Percentiles rank a stretch among this genome's conserved stretches.
phyloP scores from a whole-genome alignment of 2,888 invertebrate genomes.

The Pyrrhia umbra region DNA sequence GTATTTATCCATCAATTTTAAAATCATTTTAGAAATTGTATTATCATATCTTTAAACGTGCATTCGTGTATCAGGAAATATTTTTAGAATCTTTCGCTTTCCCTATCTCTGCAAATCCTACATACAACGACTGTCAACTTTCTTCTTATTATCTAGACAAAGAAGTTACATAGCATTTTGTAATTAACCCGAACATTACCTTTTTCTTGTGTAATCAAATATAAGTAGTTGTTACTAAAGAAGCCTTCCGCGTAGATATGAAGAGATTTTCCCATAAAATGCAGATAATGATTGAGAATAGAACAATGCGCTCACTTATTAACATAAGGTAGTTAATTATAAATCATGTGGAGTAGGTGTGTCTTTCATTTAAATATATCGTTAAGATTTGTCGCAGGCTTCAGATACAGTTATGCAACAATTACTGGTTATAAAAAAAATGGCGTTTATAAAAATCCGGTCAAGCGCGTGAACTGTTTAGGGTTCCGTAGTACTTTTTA shows the following conservation, averaged over 20 bases:
- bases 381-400: background rate
- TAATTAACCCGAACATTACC: slow-evolving; percentile 38
- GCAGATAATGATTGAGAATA: slow-evolving; percentile 42
- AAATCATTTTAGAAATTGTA: too few relatives aligned
- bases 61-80: too few relatives aligned
- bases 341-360: slow-evolving; percentile 11
- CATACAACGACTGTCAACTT: background rate
- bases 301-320: slow-evolving; percentile 42
- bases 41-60: too few relatives aligned
- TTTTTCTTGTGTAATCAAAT: slow-evolving; percentile 42
- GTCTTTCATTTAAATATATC: slow-evolving; percentile 31
- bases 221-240: slow-evolving; percentile 1
- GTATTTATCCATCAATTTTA: too few relatives aligned
- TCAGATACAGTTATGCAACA: background rate
- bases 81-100: too few relatives aligned
- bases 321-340: slow-evolving; percentile 43
- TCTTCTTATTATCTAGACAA: slow-evolving; percentile 12
- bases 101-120: too few relatives aligned
- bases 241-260: slow-evolving; percentile 56
- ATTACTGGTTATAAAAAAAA: too few relatives aligned
- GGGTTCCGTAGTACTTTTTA: too few relatives aligned
- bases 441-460: too few relatives aligned
- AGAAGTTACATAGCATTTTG: slow-evolving; percentile 31
- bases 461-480: too few relatives aligned
- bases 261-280: slow-evolving; percentile 61